Conservation (phyloP, 2,113 vertebrate species). For the Pogonocichla stellata region DNA sequence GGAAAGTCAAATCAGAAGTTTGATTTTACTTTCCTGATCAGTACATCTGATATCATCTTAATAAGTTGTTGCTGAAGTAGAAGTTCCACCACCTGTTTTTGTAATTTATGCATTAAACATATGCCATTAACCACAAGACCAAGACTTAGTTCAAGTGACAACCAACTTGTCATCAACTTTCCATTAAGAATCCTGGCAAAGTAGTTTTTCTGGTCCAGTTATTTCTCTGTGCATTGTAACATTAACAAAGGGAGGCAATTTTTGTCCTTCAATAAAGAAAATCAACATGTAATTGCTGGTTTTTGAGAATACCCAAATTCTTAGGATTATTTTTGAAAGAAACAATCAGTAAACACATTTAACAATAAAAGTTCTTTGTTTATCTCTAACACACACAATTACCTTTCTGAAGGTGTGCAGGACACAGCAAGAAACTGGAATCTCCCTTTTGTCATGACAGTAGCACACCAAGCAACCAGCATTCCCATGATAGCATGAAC, state of each 20-base stretch:
- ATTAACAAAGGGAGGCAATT: neutral
- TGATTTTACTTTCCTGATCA: neutral
- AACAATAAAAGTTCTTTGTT: neutral
- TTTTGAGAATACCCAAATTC: neutral
- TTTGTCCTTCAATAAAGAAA: neutral
- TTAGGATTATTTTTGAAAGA: neutral
- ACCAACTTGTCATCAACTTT: neutral
- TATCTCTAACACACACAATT: neutral
- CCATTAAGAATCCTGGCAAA: neutral
- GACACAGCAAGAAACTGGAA: conserved; percentile 80
- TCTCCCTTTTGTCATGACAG: conserved; percentile 80
- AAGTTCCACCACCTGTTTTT: neutral
- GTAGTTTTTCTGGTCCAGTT: neutral
- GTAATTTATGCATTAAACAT: neutral
- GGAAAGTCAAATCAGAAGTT: neutral
- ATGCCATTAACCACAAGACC: neutral
- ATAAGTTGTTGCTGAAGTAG: neutral
- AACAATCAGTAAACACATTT: neutral
- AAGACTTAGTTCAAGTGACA: neutral
- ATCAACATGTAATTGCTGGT: neutral
- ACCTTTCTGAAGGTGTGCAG: conserved; percentile 79
- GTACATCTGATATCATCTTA: neutral
- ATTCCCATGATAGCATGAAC: conserved; percentile 87
- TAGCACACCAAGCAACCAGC: conserved; percentile 88
- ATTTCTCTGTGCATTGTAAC: neutral